Evolutionary conservation across 64 coral and sea anemone genomes (phyloP).

Genomic region (Montipora capricornis): DNA sequence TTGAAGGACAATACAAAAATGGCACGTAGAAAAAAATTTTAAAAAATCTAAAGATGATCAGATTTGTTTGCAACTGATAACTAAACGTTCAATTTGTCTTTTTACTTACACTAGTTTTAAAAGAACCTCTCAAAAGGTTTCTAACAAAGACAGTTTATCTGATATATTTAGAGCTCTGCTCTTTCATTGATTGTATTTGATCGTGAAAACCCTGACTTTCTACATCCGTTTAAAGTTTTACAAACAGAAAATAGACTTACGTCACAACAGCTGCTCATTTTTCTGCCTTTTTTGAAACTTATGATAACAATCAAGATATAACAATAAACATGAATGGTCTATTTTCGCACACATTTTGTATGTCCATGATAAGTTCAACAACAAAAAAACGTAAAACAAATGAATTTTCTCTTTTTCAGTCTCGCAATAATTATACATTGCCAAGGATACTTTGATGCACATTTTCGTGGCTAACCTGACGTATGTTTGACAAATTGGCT

Average conservation of each 20-base stretch:
- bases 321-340: background rate
- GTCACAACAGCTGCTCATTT: background rate
- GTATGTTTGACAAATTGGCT: no score
- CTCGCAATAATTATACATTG: background rate
- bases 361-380: background rate
- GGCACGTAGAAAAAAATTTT: background rate
- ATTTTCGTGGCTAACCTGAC: no score
- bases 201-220: background rate
- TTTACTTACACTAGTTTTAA: no score
- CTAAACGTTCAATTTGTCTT: no score
- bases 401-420: no score
- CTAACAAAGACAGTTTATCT: background rate
- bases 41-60: background rate
- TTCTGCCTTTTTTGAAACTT: background rate
- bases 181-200: background rate
- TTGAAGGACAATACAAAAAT: background rate
- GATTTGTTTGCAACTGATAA: no score
- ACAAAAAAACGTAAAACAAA: background rate
- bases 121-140: background rate
- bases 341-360: background rate
- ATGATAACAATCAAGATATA: background rate
- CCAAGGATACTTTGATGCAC: no score
- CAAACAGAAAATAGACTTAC: background rate
- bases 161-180: background rate
- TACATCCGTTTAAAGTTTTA: background rate